These are phyloP conservation scores for Acropternis orthonyx DNA, from an alignment of 2,797 vertebrate species.

Conservation along the genomic window DNA sequence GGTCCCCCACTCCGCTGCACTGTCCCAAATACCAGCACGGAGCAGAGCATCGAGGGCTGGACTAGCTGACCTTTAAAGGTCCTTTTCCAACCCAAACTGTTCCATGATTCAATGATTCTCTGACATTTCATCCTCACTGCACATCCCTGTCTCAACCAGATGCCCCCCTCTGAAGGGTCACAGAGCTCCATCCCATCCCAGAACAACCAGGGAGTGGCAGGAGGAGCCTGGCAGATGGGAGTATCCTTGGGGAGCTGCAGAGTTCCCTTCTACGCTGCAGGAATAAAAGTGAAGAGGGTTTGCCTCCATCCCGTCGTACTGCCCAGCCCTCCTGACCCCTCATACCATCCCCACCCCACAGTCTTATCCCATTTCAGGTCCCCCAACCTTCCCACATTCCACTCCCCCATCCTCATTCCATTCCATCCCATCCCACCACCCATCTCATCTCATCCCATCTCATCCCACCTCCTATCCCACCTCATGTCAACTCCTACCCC, in stretches of 20 bases:
- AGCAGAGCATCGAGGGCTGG: background rate
- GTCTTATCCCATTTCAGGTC: too few species aligned
- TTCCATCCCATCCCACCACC: too few species aligned
- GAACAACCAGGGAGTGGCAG: background rate
- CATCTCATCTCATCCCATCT: background rate
- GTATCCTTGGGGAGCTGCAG: background rate
- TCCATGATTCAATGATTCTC: background rate
- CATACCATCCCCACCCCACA: background rate
- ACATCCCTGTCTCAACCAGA: background rate
- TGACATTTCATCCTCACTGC: background rate
- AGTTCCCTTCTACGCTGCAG: background rate
- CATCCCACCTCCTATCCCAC: background rate
- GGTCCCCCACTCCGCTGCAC: background rate
- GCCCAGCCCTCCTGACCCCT: background rate
- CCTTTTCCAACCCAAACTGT: background rate
- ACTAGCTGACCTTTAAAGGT: background rate
- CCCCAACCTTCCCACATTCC: too few species aligned
- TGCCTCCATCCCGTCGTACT: background rate
- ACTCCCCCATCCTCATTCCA: too few species aligned
- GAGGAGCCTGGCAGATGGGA: background rate
- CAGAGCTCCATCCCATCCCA: background rate
- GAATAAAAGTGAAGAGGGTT: slow-evolving; percentile 47
- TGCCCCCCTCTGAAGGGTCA: accelerated
- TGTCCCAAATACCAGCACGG: background rate
- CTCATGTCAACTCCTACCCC: background rate